Evolutionary conservation across 2,797 vertebrate species (phyloP).

Genomic region (Peromyscus aztecus): DNA sequence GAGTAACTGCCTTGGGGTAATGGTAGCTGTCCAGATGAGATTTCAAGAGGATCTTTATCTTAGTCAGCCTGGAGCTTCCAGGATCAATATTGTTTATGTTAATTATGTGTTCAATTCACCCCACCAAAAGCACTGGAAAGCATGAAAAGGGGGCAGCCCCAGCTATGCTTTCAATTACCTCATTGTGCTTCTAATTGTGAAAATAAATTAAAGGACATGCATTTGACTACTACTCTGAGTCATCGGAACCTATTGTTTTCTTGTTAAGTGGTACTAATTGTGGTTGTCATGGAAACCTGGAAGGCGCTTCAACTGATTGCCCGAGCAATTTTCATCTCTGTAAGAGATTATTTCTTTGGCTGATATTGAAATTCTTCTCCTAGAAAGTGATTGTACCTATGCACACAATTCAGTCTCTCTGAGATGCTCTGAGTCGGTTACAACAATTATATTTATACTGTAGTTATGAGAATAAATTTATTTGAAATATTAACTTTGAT

Average conservation of each 20-base stretch:
- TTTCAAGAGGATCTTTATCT: slow-evolving; percentile 73
- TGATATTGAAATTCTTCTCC: slow-evolving; percentile 47
- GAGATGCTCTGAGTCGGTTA: slow-evolving; percentile 39
- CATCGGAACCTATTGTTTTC: slow-evolving; percentile 82
- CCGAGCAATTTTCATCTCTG: slow-evolving; percentile 49
- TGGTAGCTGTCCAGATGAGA: slow-evolving; percentile 70
- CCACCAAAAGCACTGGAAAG: slow-evolving; percentile 68
- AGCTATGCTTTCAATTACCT: slow-evolving; percentile 67
- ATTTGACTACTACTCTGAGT: slow-evolving; percentile 84
- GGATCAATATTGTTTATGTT: slow-evolving; percentile 13
- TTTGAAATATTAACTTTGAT: slow-evolving; percentile 47
- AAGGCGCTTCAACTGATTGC: slow-evolving; percentile 53
- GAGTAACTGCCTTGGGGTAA: slow-evolving; percentile 66
- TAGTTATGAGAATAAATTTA: slow-evolving; percentile 58
- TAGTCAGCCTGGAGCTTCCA: neutral
- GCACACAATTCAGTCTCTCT: slow-evolving; percentile 15
- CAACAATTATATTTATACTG: slow-evolving; percentile 14
- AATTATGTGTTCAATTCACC: slow-evolving; percentile 56
- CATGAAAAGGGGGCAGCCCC: neutral
- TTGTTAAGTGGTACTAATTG: slow-evolving; percentile 85
- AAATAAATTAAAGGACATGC: slow-evolving; percentile 74
- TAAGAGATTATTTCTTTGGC: slow-evolving; percentile 59
- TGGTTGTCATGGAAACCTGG: slow-evolving; percentile 85
- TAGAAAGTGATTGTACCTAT: slow-evolving; percentile 41
- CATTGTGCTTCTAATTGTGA: slow-evolving; percentile 79